Evolutionary conservation across 1,140 invertebrate genomes (phyloP), one percentile per base, ranked within the genome.

Genomic region (Uloborus diversus): DNA sequence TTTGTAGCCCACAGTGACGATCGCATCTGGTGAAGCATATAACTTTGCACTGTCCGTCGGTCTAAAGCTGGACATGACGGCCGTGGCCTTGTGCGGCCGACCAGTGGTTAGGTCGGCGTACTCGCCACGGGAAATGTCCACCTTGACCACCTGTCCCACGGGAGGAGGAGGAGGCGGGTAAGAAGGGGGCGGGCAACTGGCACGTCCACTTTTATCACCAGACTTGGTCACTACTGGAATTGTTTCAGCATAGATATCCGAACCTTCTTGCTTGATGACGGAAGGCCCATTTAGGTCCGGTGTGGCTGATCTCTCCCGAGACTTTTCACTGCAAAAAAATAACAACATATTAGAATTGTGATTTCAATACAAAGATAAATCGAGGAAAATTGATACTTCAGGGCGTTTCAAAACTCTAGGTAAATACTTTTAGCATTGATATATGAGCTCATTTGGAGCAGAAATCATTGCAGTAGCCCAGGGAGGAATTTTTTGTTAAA

Each of bases 1-100:
- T 23, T 80, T 79, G 85, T 93, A 95, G 3, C 92, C 94, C 20
- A 95, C 92, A 28, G 91, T 91, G 83, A 92, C 93, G 82, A 94
- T 90, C 84, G 94, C 94, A 84, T 94, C 92, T 9, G 94, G 94
- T 42, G 93, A 93, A 7, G 94, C 94, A 86, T 96, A 96, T 37
- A 96, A 87, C 85, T 96, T 96, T 66, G 94, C 94, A 87, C 89
- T 92, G 81, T 93, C 92, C 47, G 91, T 89, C 0, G 94, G 94
- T 91, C 85, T 82, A 87, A 96, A 96, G 81, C 93, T 94, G 14
- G 94, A 95, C 88, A 94, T 92, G 35, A 93, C 83, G 20, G 81
- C 56, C 57, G 64, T 65, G 35, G 53, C 42, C 53, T 66, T 71
- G 30, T 70, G 53, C 20, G 49, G 59, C 25, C 73, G 35, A 14